Base-by-base conservation (phyloP, 2,113 vertebrate species). In the Columbina picui region DNA sequence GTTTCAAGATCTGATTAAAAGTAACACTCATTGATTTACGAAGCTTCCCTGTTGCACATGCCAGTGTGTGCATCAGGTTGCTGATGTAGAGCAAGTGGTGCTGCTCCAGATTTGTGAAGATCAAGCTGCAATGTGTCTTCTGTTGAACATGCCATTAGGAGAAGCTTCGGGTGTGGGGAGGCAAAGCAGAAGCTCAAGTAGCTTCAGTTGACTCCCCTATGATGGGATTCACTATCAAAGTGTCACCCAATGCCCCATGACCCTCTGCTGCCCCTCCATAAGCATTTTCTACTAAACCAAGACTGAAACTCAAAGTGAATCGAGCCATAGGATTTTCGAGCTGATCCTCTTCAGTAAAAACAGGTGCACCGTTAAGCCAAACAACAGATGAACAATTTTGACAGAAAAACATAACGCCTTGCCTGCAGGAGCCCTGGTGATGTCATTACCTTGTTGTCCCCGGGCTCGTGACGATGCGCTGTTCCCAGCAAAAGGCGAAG, bases 401-500 rank as follows among this genome's bases (percentile, higher is more conserved):
- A 34, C 50, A 85, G 70, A 30, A 38, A 64, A 93, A 68, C 23
- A 27, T 60, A 49, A 39, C 38, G 11, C 41, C 2, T 43, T 50
- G 45, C 79, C 70, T 36, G 29, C 60, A 52, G 74, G 76, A 81
- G 49, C 29, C 53, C 38, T 55, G 64, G 5, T 67, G 85, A 79
- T 70, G 90, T 34, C 70, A 65, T 47, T 73, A 30, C 59, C 67
- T 90, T 38, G 4, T 67, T 83, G 69, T 55, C 56, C 52, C 71
- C 2, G 0, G 2, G 63, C 63, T 78, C 26, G 20, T 29, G 74
- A 9, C 5, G 45, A 41, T 30, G 34, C 36, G 82, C 82, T 32
- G 16, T n/a, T 59, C n/a, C 79, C 76, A 78, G 27, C 60, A 41
- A 14, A 57, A 89, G 82, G 90, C 86, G 85, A 78, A 77, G 67